Conservation (phyloP, 1,140 invertebrate genomes). For the Rhynchophorus ferrugineus region DNA sequence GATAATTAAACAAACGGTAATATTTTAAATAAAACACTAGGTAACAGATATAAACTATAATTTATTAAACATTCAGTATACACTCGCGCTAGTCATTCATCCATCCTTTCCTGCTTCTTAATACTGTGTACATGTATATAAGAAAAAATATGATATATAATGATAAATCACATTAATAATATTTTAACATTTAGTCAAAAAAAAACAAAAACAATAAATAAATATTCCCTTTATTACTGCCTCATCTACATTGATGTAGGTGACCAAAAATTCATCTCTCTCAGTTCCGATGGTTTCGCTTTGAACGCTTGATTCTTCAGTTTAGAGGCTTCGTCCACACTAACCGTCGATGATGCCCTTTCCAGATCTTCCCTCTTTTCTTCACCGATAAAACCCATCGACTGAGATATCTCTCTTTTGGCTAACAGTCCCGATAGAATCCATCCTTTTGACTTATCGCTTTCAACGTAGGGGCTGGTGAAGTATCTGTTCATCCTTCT, state of each 20-base stretch:
- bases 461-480: constrained; percentile 40
- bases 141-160: constrained; percentile 1
- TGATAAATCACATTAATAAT: constrained; percentile 20
- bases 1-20: not conserved
- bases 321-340: constrained; percentile 23
- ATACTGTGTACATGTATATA: not conserved
- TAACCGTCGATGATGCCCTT: constrained; percentile 18
- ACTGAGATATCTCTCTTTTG: constrained; percentile 41
- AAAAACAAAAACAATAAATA: constrained; percentile 15
- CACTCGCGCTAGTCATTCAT: not conserved
- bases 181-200: constrained; percentile 23
- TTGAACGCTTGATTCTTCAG: constrained; percentile 38
- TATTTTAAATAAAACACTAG: not conserved
- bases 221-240: not conserved
- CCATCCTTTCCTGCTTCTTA: not conserved
- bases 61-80: not conserved
- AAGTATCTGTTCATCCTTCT: constrained; percentile 49
- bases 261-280: constrained; percentile 80
- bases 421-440: constrained; percentile 46
- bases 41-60: not conserved
- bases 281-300: constrained; percentile 61
- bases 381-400: constrained; percentile 43
- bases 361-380: constrained; percentile 34
- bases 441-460: constrained; percentile 46
- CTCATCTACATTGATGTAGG: constrained; percentile 67